These are phyloP conservation scores for Pemphredon lugubris DNA, from an alignment of 2,888 invertebrate species.

Conservation along the genomic window DNA sequence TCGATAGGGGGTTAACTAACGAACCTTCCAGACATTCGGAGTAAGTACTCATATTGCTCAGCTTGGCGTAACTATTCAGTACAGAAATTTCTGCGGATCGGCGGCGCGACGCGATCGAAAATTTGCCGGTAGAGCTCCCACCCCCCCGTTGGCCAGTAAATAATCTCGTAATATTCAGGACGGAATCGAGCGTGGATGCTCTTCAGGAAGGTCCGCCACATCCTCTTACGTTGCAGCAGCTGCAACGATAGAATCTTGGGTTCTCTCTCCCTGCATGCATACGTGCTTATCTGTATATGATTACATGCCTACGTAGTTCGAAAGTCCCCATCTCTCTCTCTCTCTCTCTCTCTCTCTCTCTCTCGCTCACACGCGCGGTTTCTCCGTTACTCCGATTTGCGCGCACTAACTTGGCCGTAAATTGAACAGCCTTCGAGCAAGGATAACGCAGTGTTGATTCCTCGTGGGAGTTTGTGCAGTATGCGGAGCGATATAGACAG, in stretches of 20 bases:
- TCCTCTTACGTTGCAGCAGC: slow-evolving; percentile 58
- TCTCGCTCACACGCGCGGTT: slow-evolving; percentile 2
- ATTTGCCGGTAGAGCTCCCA: not conserved
- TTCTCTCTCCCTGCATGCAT: slow-evolving; percentile 42
- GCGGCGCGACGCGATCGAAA: too few species aligned
- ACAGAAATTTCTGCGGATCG: too few species aligned
- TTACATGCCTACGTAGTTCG: slow-evolving; percentile 57
- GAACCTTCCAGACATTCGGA: too few species aligned
- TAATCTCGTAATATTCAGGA: slow-evolving; percentile 40
- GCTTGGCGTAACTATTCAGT: too few species aligned
- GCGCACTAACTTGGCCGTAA: slow-evolving; percentile 64
- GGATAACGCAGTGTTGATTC: slow-evolving; percentile 59
- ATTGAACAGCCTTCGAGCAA: slow-evolving; percentile 61
- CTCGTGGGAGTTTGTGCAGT: slow-evolving; percentile 47
- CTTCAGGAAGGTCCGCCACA: slow-evolving; percentile 45
- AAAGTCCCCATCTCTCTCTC: slow-evolving; percentile 42
- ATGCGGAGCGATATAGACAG: slow-evolving; percentile 17
- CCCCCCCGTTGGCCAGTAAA: slow-evolving; percentile 36
- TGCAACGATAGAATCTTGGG: slow-evolving; percentile 58
- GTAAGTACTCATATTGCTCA: too few species aligned
- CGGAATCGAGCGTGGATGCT: slow-evolving; percentile 43
- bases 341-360: slow-evolving; percentile 7
- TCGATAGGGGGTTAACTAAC: too few species aligned
- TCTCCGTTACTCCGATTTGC: slow-evolving; percentile 45
- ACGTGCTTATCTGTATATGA: slow-evolving; percentile 56